Evolutionary conservation across 2,888 invertebrate species (phyloP).

Genomic region (Drosophila setosimentum): DNA sequence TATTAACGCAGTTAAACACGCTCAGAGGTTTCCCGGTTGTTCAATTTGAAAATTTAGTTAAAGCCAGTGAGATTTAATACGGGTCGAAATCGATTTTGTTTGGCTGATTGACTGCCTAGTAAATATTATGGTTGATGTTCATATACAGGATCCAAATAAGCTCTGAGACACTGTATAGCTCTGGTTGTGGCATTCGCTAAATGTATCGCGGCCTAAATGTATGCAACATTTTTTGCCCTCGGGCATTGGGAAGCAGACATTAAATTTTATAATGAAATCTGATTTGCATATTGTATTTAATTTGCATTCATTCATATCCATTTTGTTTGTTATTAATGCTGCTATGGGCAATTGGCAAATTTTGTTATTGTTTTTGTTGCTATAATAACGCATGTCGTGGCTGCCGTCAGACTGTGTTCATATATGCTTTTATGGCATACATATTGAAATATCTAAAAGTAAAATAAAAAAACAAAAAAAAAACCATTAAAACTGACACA

Average conservation of each 20-base stretch:
- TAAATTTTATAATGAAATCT: constrained; percentile 12
- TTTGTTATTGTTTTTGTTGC: constrained; percentile 34
- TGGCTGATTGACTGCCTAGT: not conserved
- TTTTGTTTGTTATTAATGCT: constrained; percentile 30
- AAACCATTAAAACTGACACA: constrained; percentile 16
- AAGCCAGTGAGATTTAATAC: not conserved
- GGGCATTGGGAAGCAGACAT: not conserved
- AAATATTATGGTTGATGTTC: no score
- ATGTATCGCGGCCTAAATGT: constrained; percentile 29
- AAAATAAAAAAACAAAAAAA: constrained; percentile 2
- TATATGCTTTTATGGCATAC: constrained; percentile 35
- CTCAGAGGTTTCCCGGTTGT: no score
- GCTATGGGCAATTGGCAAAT: constrained; percentile 39
- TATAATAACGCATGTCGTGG: constrained; percentile 45
- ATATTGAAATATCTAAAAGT: constrained; percentile 44
- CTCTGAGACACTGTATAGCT: no score
- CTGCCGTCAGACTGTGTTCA: constrained; percentile 29
- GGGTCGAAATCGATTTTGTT: not conserved
- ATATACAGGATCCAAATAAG: no score
- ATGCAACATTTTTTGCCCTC: constrained; percentile 24
- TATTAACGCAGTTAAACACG: no score
- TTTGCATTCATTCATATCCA: constrained; percentile 31
- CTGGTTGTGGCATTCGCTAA: constrained; percentile 27
- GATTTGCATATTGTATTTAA: constrained; percentile 20
- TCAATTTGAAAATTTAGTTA: not conserved